Evolutionary conservation across 2,113 vertebrate species (phyloP).

Genomic region (Apaloderma vittatum): DNA sequence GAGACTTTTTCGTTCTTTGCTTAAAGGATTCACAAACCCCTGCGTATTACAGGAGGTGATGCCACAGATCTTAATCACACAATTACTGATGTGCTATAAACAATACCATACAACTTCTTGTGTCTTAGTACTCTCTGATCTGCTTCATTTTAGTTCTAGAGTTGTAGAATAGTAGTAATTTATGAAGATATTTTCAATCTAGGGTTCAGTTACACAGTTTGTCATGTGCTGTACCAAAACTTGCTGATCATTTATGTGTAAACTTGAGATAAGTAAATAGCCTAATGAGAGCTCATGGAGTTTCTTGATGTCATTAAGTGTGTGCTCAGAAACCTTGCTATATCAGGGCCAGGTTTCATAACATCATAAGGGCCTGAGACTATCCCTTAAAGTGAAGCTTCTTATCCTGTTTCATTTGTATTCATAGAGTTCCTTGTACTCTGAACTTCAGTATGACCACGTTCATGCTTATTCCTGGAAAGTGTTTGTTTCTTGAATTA

Average conservation of each 20-base stretch:
- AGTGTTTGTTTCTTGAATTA: background rate
- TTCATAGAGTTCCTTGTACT: background rate
- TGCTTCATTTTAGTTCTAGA: background rate
- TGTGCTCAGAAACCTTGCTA: background rate
- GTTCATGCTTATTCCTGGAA: background rate
- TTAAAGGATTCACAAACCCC: background rate
- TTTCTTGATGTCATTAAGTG: background rate
- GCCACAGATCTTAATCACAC: background rate
- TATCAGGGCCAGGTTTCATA: background rate
- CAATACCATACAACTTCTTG: background rate
- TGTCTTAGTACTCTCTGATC: background rate
- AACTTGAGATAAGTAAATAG: background rate
- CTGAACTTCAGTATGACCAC: background rate
- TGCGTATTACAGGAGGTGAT: background rate
- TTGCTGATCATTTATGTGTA: background rate
- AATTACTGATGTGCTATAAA: background rate
- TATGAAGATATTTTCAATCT: background rate
- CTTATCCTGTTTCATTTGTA: constrained; percentile 1
- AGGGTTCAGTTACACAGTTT: background rate
- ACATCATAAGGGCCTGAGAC: background rate
- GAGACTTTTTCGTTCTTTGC: background rate
- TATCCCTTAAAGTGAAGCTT: background rate
- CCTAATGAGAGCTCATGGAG: background rate
- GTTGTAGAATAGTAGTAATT: background rate
- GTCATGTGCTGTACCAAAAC: background rate